Evolutionary conservation across 2,797 vertebrate genomes (phyloP), one percentile per base, ranked within the genome.

Genomic region (Numenius phaeopus): DNA sequence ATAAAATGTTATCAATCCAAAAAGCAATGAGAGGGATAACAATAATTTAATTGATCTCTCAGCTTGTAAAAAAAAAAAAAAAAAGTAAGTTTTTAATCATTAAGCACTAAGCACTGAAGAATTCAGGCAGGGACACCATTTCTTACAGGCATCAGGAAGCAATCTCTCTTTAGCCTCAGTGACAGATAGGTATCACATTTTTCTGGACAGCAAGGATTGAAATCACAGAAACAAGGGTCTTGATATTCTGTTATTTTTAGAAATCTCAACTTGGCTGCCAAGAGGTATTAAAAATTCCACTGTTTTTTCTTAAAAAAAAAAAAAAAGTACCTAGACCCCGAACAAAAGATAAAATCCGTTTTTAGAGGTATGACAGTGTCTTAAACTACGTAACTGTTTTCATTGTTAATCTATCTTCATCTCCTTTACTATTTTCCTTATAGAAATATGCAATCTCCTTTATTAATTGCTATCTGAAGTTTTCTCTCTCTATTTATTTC

Each of bases 401-500:
- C 11, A 30, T 81, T 52, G 11, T 32, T 95, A 89, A 69, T 70
- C 29, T 80, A 12, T 87, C 29, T 82, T 69, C 64, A 44, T 52
- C 23, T 75, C 17, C 21, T 77, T 80, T 83, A 70, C 9, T 30
- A 9, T 67, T 93, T 93, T 82, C 23, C 9, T 64, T 73, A 71
- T 52, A 15, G 75, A 85, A 62, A 67, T 3, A 75, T 69, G 30
- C 44, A 9, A 62, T 61, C 2, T 81, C 26, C n/a, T 83, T 71
- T 62, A 72, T 77, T 83, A 84, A 27, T 58, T 76, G 11, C 39
- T 92, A 86, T 90, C 77, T 84, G 71, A 91, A 80, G 20, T 91
- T 94, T 97, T 93, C 39, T 87, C 64, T 64, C 27, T 90, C 85
- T 66, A 92, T 89, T 95, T 95, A 94, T 97, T 78, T 96, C 40